These are phyloP conservation scores for Panorpa germanica DNA, from an alignment of 2,888 invertebrate genomes.

Conservation along the genomic window DNA sequence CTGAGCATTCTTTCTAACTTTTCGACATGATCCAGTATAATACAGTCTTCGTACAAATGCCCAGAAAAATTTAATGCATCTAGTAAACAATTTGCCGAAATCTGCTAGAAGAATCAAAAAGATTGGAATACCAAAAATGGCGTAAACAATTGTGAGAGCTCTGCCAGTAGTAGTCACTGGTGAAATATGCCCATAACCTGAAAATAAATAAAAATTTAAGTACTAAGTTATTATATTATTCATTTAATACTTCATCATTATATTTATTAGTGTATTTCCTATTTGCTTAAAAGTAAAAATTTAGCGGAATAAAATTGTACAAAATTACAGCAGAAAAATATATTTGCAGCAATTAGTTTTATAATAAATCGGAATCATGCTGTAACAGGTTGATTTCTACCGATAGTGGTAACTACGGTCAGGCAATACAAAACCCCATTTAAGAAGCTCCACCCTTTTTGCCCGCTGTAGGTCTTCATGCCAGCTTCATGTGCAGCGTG, in stretches of 20 bases:
- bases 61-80: constrained; percentile 80
- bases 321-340: constrained; percentile 1
- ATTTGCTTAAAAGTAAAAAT: not conserved
- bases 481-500: constrained; percentile 71
- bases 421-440: constrained; percentile 74
- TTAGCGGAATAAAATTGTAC: constrained; percentile 1
- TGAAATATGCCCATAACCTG: constrained; percentile 93
- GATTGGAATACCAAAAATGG: constrained; percentile 87
- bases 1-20: constrained; percentile 54
- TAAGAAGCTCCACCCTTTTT: constrained; percentile 72
- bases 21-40: constrained; percentile 68
- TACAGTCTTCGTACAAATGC: constrained; percentile 66
- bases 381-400: constrained; percentile 31
- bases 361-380: not conserved
- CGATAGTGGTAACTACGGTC: constrained; percentile 76
- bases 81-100: constrained; percentile 84
- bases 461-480: constrained; percentile 65
- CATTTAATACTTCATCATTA: no score
- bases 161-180: constrained; percentile 77
- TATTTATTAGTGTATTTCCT: not conserved
- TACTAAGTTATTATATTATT: constrained; percentile 5
- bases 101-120: constrained; percentile 88
- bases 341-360: constrained; percentile 1
- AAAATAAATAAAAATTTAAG: constrained; percentile 16
- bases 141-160: constrained; percentile 79